Conservation (phyloP, 2,113 vertebrate genomes). For the Pseudorhombus dupliciocellatus region DNA sequence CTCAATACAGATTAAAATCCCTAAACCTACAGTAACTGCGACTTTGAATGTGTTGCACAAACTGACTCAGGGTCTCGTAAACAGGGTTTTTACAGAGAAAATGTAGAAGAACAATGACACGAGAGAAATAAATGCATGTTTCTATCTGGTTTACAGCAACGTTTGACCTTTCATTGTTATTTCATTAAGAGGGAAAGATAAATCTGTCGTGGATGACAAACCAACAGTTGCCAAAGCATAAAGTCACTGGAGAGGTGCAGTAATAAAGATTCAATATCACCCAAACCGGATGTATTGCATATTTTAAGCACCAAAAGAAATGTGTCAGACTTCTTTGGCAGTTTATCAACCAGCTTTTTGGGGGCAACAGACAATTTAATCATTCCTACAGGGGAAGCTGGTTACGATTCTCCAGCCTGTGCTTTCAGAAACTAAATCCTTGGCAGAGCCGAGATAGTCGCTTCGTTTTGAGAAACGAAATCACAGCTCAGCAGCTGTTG, state of each 20-base stretch:
- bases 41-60: constrained; percentile 11
- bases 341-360: constrained; percentile 25
- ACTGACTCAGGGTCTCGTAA: constrained; percentile 5
- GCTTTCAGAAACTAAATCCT: constrained; percentile 2
- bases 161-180: background rate
- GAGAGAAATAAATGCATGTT: background rate
- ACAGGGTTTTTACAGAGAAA: constrained; percentile 15
- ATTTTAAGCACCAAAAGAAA: constrained; percentile 15
- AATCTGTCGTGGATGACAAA: background rate
- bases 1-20: constrained; percentile 52
- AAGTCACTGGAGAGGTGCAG: background rate
- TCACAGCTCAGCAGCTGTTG: background rate
- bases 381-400: constrained; percentile 5
- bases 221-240: constrained; percentile 9
- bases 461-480: background rate
- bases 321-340: constrained; percentile 11
- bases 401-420: constrained; percentile 15
- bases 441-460: background rate
- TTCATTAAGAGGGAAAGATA: background rate
- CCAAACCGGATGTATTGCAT: constrained; percentile 13
- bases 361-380: constrained; percentile 10
- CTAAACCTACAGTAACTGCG: background rate
- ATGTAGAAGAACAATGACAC: background rate
- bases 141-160: background rate
- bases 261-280: constrained; percentile 8